Conservation (phyloP, 2,113 vertebrate species). For the Sminthopsis crassicaudata region DNA sequence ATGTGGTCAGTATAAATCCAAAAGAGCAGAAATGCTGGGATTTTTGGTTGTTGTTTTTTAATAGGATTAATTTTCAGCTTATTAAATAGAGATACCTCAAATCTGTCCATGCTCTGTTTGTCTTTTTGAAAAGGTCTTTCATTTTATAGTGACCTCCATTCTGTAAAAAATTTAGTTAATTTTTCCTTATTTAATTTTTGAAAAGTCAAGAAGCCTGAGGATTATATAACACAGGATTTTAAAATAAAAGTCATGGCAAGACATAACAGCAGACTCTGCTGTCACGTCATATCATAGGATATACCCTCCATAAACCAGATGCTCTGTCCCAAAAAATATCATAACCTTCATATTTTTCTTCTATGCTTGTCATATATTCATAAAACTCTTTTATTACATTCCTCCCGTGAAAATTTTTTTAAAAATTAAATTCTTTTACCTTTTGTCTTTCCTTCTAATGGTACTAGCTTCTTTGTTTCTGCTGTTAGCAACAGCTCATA, state of each 20-base stretch:
- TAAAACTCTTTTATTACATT: not conserved
- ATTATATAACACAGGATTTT: not conserved
- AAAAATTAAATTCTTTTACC: constrained; percentile 70
- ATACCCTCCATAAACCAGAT: not conserved
- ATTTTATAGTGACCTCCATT: not conserved
- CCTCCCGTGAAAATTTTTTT: not conserved
- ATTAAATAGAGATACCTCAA: not conserved
- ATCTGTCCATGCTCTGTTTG: not conserved
- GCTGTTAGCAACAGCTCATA: constrained; percentile 94
- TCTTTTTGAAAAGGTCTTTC: not conserved
- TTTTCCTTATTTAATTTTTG: not conserved
- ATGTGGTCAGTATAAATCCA: constrained; percentile 32
- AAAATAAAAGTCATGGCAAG: not conserved
- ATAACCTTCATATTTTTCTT: not conserved
- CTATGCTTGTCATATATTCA: not conserved
- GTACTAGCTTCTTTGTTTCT: constrained; percentile 90
- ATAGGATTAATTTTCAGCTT: not conserved
- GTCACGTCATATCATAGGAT: not conserved
- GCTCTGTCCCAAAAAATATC: not conserved
- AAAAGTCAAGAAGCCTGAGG: not conserved
- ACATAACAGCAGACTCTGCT: not conserved
- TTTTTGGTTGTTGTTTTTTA: constrained; percentile 12
- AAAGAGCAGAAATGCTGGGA: constrained; percentile 29
- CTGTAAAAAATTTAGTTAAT: not conserved
- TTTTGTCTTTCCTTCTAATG: constrained; percentile 81